Percentiles rank a stretch among this genome's conserved stretches.
phyloP scores from a whole-genome alignment of 2,888 invertebrate species.

The Masnerella sp. region DNA sequence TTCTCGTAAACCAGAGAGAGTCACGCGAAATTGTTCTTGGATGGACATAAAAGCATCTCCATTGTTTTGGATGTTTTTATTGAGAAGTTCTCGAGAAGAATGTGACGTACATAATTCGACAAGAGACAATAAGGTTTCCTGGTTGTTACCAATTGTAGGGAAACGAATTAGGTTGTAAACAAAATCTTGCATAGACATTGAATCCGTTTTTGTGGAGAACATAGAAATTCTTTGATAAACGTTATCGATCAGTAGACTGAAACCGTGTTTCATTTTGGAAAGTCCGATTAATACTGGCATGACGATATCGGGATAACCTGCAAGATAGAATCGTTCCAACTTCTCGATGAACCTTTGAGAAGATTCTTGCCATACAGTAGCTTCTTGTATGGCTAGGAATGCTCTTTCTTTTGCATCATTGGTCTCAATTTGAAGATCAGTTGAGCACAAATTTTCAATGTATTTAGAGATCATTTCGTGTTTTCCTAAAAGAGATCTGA shows the following conservation, averaged over 20 bases:
- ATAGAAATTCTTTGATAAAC: slow-evolving; percentile 78
- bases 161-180: slow-evolving; percentile 79
- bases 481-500: slow-evolving; percentile 71
- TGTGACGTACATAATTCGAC: slow-evolving; percentile 78
- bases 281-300: slow-evolving; percentile 85
- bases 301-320: slow-evolving; percentile 88
- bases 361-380: slow-evolving; percentile 80
- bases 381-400: slow-evolving; percentile 76
- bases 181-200: slow-evolving; percentile 65
- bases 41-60: slow-evolving; percentile 68
- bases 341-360: slow-evolving; percentile 80
- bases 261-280: slow-evolving; percentile 83
- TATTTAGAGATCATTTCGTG: slow-evolving; percentile 74
- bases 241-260: slow-evolving; percentile 80
- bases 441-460: slow-evolving; percentile 73
- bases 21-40: slow-evolving; percentile 80
- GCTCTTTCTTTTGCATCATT: slow-evolving; percentile 65
- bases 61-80: slow-evolving; percentile 70
- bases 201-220: slow-evolving; percentile 65
- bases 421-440: slow-evolving; percentile 73
- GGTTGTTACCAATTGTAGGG: slow-evolving; percentile 76
- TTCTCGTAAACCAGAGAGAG: slow-evolving; percentile 85
- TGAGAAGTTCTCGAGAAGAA: slow-evolving; percentile 76
- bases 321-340: slow-evolving; percentile 80
- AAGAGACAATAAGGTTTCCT: slow-evolving; percentile 74